Conservation (phyloP, 2,113 vertebrate species). For the Ictidomys tridecemlineatus region DNA sequence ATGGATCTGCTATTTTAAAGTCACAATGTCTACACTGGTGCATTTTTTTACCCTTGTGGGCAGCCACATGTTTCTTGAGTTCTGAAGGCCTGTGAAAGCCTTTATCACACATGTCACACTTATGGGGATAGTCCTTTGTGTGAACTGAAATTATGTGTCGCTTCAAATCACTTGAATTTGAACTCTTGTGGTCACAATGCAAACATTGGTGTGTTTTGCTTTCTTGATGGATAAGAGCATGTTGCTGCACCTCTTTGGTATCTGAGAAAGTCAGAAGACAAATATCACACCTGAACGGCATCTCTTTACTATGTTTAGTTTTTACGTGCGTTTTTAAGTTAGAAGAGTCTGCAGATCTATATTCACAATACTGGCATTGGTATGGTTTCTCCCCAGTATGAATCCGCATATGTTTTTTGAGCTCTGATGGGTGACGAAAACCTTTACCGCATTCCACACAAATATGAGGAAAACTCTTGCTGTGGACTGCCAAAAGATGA, state of each 20-base stretch:
- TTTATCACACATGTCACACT: slow-evolving; percentile 97
- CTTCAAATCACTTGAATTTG: slow-evolving; percentile 98
- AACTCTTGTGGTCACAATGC: slow-evolving; percentile 99
- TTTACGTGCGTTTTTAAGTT: slow-evolving; percentile 99
- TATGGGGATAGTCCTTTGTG: slow-evolving; percentile 99
- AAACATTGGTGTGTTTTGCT: slow-evolving; percentile 97
- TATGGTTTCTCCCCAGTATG: slow-evolving; percentile 98
- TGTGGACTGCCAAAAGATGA: slow-evolving; percentile 97
- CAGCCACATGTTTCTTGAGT: slow-evolving; percentile 97
- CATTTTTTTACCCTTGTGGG: slow-evolving; percentile 98
- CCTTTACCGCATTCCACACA: slow-evolving; percentile 99
- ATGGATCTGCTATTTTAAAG: slow-evolving; percentile 98
- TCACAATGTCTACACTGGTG: slow-evolving; percentile 99
- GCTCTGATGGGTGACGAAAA: slow-evolving; percentile 97
- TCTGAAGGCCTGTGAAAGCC: slow-evolving; percentile 99
- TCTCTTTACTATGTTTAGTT: slow-evolving; percentile 98
- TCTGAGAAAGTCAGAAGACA: slow-evolving; percentile 97
- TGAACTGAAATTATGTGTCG: slow-evolving; percentile 99
- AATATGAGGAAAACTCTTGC: slow-evolving; percentile 99
- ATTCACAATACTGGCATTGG: slow-evolving; percentile 97
- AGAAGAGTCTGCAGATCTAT: slow-evolving; percentile 97
- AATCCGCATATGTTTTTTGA: slow-evolving; percentile 99
- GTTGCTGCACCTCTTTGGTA: slow-evolving; percentile 96
- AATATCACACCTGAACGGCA: slow-evolving; percentile 95
- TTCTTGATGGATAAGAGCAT: slow-evolving; percentile 95